These are phyloP conservation scores for Pteruthius melanotis DNA, from an alignment of 2,113 vertebrate species.

Conservation along the genomic window DNA sequence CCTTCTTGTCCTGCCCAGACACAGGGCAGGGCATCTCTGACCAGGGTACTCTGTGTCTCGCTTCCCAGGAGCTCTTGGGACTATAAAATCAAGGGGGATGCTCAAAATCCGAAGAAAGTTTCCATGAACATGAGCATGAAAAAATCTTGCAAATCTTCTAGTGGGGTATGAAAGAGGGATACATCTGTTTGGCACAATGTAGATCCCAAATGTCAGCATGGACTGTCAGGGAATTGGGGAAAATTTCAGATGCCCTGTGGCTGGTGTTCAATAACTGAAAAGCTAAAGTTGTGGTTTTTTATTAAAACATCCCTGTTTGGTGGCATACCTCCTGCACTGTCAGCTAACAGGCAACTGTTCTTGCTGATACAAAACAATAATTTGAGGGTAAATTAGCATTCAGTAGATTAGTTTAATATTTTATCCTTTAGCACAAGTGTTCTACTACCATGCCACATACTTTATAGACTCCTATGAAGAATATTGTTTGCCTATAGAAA, in stretches of 20 bases:
- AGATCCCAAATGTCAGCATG: not conserved
- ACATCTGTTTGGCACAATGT: not conserved
- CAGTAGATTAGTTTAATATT: not conserved
- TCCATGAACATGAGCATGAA: not conserved
- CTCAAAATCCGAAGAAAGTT: not conserved
- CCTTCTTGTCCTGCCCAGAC: not conserved
- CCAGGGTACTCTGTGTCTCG: fast-evolving
- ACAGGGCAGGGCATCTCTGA: not conserved
- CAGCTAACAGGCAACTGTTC: not conserved
- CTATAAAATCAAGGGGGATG: not conserved
- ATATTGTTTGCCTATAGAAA: not conserved
- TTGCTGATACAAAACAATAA: not conserved
- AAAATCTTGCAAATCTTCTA: not conserved
- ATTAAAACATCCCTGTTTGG: not conserved
- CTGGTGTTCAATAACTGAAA: not conserved
- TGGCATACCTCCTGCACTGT: not conserved
- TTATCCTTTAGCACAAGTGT: not conserved
- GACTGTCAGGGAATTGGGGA: not conserved
- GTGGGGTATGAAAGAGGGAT: not conserved
- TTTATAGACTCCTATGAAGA: not conserved
- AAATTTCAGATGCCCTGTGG: not conserved
- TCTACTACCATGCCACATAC: not conserved
- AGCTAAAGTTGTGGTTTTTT: not conserved
- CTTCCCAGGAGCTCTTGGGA: not conserved
- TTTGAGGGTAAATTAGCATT: not conserved